Base-by-base conservation (phyloP, 2,888 invertebrate genomes). In the Anticlea derivata region DNA sequence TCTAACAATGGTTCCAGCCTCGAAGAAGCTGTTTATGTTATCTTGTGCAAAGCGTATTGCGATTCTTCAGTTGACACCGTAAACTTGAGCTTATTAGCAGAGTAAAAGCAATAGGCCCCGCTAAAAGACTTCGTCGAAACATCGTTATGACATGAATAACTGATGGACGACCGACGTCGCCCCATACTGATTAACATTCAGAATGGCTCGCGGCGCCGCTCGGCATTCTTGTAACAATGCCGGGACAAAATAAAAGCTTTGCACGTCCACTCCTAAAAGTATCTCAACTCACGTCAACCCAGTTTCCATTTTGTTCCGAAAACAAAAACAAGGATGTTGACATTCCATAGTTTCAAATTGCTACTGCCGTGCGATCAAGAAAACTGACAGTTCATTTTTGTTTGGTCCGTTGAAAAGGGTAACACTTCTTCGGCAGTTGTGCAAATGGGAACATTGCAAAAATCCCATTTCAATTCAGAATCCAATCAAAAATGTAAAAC, bases 111-210 rank as follows among this genome's bases (percentile, higher is more conserved):
- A 62, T 62, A 58, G 51, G 35, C 49, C 55, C 50, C 35, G 71
- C 72, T 76, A 75, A 80, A 80, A 81, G 76, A 79, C 75, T 82
- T 78, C 75, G 63, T 70, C 71, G 71, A 70, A 72, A 74, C 75
- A 73, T 76, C 73, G 75, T 78, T 80, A 79, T 76, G 82, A 77
- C 80, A 78, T 80, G 83, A 85, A 86, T 86, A 78, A 81, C 82
- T 81, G 83, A 86, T 85, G 82, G 83, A 78, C 77, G 76, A 23
- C 52, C 70, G 78, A 68, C 74, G 78, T 71, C 75, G 76, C 79
- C 75, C 77, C 77, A 74, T 70, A 74, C 75, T 80, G 78, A 88
- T 88, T 89, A 86, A 79, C 86, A 89, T 88, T 88, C 88, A 81
- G 75, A 72, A 70, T 72, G 66, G 75, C 77, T 73, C 70, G 66